phyloP scores from a whole-genome alignment of 2,797 vertebrate species.

The Rhincodon typus region DNA sequence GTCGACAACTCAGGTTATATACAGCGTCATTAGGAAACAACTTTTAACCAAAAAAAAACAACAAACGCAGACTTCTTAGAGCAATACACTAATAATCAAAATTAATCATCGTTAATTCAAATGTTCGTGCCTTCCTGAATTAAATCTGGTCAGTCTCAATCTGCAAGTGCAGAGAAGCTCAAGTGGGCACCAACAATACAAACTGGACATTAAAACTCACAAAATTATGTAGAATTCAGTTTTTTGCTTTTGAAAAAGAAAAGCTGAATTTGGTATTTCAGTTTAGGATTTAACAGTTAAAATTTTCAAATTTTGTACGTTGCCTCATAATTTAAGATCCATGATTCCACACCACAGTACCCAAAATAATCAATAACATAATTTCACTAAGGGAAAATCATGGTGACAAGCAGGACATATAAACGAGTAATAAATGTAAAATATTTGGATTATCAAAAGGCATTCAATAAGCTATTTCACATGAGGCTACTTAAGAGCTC shows the following conservation, averaged over 20 bases:
- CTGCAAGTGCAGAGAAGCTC: not conserved
- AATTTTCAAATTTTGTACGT: not conserved
- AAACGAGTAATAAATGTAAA: too few species aligned
- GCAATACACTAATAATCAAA: not conserved
- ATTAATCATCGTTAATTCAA: not conserved
- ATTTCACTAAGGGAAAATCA: too few species aligned
- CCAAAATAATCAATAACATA: too few species aligned
- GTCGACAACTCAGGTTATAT: not conserved
- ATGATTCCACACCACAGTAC: not conserved
- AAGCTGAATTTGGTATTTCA: not conserved
- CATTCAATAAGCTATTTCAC: too few species aligned
- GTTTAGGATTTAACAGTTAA: not conserved
- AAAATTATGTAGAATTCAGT: not conserved
- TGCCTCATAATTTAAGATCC: not conserved
- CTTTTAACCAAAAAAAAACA: not conserved
- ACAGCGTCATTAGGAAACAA: not conserved
- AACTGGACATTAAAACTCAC: not conserved
- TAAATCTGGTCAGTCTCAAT: not conserved
- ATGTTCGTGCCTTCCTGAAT: not conserved
- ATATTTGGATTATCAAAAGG: too few species aligned
- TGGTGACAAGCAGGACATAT: too few species aligned
- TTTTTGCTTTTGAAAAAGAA: not conserved
- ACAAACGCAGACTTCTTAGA: not conserved
- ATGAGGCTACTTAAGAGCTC: too few species aligned
- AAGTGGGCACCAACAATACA: not conserved